Evolutionary conservation across 2,797 vertebrate species (phyloP).

Genomic region (Rhinogobio ventralis): DNA sequence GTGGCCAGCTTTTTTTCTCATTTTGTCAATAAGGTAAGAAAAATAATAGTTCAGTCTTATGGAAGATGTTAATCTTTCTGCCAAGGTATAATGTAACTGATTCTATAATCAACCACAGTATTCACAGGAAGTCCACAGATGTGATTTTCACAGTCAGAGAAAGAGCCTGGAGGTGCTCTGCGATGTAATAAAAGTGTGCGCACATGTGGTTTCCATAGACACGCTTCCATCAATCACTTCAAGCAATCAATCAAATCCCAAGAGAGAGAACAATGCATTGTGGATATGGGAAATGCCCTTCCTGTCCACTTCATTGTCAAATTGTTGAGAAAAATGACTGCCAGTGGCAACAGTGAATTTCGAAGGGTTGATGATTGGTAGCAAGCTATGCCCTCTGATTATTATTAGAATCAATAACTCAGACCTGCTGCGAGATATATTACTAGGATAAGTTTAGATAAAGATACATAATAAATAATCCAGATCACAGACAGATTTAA

Average conservation of each 20-base stretch:
- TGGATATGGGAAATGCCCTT: conserved; percentile 60
- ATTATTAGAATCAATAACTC: conserved; percentile 59
- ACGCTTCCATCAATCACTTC: conserved; percentile 55
- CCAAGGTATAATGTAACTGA: neutral
- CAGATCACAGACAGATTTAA: neutral
- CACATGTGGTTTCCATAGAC: conserved; percentile 26
- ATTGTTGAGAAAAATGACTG: conserved; percentile 49
- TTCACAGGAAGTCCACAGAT: conserved; percentile 10
- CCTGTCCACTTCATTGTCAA: conserved; percentile 54
- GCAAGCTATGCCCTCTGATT: conserved; percentile 38
- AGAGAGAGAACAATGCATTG: conserved; percentile 55
- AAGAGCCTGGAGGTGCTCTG: conserved; percentile 8
- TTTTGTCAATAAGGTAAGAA: neutral
- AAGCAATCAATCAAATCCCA: conserved; percentile 49
- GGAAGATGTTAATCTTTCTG: neutral
- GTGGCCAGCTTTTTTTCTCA: neutral
- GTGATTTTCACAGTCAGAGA: neutral
- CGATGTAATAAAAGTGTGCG: conserved; percentile 23
- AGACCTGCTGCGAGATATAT: conserved; percentile 24
- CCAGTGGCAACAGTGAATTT: conserved; percentile 56
- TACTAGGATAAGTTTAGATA: neutral
- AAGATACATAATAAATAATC: neutral
- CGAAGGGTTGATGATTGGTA: conserved; percentile 27
- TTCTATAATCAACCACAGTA: neutral
- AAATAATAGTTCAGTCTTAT: neutral